Evolutionary conservation across 2,797 vertebrate genomes (phyloP).

Genomic region (Catharus ustulatus): DNA sequence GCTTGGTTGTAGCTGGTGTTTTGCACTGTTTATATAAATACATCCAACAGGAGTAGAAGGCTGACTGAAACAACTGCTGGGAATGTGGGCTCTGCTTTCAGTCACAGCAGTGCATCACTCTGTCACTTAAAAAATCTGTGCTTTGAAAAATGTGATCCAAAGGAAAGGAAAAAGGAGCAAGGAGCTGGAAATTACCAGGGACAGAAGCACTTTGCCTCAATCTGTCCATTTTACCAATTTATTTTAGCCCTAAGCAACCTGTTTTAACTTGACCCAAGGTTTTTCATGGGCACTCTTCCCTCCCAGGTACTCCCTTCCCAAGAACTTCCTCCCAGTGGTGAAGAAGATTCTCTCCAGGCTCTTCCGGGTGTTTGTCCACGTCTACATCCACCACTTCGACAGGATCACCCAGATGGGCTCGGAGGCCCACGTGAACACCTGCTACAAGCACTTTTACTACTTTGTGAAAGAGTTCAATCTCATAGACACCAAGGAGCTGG

Average conservation of each 20-base stretch:
- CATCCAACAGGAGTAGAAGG: not conserved
- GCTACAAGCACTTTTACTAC: slow-evolving; percentile 99
- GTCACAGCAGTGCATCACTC: not conserved
- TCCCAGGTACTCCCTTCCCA: slow-evolving; percentile 94
- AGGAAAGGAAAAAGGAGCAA: not conserved
- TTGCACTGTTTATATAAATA: not conserved
- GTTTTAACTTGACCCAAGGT: rapidly evolving
- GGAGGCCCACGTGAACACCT: slow-evolving; percentile 97
- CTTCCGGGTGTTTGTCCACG: slow-evolving; percentile 97
- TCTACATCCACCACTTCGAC: slow-evolving; percentile 99
- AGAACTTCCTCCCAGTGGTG: slow-evolving; percentile 94
- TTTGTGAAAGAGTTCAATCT: slow-evolving; percentile 94
- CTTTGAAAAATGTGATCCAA: not conserved
- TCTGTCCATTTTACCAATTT: not conserved
- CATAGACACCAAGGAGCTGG: slow-evolving; percentile 96
- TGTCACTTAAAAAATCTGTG: not conserved
- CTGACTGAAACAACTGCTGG: not conserved
- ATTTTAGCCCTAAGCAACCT: not conserved
- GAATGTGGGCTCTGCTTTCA: not conserved
- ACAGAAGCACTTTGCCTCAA: not conserved
- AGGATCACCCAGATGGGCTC: slow-evolving; percentile 95
- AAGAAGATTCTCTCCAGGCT: slow-evolving; percentile 97
- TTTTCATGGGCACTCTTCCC: not conserved
- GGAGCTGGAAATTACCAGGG: not conserved
- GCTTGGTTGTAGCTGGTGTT: not conserved